A percentile compares a stretch with the other conserved stretches of the same genome.
These are phyloP conservation scores for Lepidochrysops patricia DNA, from an alignment of 2,888 invertebrate genomes.

Conservation along the genomic window DNA sequence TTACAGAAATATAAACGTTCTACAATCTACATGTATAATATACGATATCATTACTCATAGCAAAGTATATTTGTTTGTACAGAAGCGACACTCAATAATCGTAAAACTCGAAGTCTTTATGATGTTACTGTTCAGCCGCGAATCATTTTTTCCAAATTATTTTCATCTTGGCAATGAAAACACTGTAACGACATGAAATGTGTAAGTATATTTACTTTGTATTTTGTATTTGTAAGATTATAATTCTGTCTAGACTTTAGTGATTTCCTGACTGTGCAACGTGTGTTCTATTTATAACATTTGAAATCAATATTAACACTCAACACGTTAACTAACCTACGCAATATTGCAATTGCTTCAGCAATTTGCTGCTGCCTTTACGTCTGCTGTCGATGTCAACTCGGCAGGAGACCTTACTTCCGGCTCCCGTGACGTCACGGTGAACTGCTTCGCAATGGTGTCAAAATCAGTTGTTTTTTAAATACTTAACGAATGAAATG, in stretches of 20 bases:
- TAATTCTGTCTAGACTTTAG: background rate
- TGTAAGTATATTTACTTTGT: background rate
- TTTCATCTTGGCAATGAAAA: conserved; percentile 11
- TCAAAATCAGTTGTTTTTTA: background rate
- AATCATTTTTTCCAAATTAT: conserved; percentile 1
- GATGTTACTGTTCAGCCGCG: background rate
- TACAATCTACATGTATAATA: too few relatives aligned
- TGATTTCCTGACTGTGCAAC: background rate
- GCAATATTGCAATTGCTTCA: background rate
- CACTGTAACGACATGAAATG: background rate
- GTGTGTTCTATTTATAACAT: background rate
- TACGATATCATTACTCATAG: background rate
- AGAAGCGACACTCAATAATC: background rate
- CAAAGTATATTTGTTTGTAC: background rate
- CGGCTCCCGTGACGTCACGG: background rate
- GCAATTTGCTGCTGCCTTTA: background rate
- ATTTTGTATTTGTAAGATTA: background rate
- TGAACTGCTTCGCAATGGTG: background rate
- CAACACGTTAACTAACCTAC: background rate
- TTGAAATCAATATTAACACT: background rate
- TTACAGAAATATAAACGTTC: too few relatives aligned
- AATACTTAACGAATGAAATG: background rate
- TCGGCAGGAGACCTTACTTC: background rate
- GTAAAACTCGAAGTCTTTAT: background rate
- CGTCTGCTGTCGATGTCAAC: background rate